Evolutionary conservation across 1,140 invertebrate species (phyloP), one percentile per base, ranked within the genome.

Genomic region (Belonocnema kinseyi): DNA sequence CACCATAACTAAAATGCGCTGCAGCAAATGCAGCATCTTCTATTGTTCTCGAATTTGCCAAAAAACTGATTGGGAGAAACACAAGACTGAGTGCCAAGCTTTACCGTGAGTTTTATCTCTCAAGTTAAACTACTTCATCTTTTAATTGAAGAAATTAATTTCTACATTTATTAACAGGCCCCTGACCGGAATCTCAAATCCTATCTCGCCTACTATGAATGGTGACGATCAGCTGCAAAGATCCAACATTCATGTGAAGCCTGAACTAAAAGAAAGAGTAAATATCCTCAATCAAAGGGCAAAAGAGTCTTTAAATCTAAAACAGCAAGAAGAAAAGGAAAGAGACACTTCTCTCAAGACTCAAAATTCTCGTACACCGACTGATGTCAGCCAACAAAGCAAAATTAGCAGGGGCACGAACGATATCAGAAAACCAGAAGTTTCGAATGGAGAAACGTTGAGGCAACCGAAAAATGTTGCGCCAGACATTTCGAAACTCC

Each of bases 31-130:
- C 58, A 33, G 16, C 4, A 80, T 71, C 2, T 88, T 80, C 75
- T 91, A 91, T 70, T 91, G 90, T 51, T 85, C 77, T 46, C 77
- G 58, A 73, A 6, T 8, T 0, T 91, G 90, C 66, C 89, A 90
- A 81, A 13, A 73, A 2, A 13, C 40, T 11, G 87, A 90, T 81
- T 91, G 90, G 90, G 72, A 80, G 0, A 77, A 61, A 17, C 89
- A 91, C 76, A 85, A 86, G 76, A 50, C 40, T 0, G 74, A 85
- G 16, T 91, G 90, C 72, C 74, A 80, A 74, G 17, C 52, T 7
- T 83, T 90, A n/a, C 88, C 88, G 83, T 87, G 78, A 84, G 80
- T 83, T 50, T 77, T 46, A 58, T 50, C 16, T 52, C 50, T 11
- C 21, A 72, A 13, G 14, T 53, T 21, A 40, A 71, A 70, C 16